Evolutionary conservation across 1,140 invertebrate species (phyloP), one percentile per base, ranked within the genome.

Genomic region (Trachelipus rathkii): DNA sequence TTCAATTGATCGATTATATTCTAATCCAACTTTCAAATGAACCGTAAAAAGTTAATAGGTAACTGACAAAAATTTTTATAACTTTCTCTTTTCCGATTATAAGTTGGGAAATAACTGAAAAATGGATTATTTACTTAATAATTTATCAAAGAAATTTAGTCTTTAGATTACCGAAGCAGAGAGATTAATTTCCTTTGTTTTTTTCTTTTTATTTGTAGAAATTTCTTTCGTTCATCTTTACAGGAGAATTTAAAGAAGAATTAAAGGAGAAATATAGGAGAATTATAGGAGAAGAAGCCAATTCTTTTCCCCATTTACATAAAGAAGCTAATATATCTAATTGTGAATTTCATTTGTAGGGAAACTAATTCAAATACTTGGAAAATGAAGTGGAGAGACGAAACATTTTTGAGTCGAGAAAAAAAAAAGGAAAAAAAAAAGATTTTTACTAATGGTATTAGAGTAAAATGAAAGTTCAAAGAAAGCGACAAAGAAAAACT

Each of bases 381-480:
- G 77, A 78, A n/a, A 78, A 78, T 74, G 72, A 78, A 78, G 77
- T 78, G 77, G 74, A 74, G 74, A 78, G 74, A 78, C 74, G 53
- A 33, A 60, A 19, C 11, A 15, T 60, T 60, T 19, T 60, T 60
- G 19, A 60, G 50, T n/a, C 1, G 19, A 60, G 19, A 19, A 8
- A 60, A 8, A 15, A 8, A 60, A 6, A 33, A 6, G 6, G 33
- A 33, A 33, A 33, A 33, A 33, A 33, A 33, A 19, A 60, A 60
- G 50, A 60, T 50, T 50, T 50, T 50, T 10, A 50, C 9, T 50
- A 50, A 60, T 60, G 50, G 11, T 19, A 60, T 60, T 60, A 60
- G 50, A 19, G 11, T 60, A 19, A 60, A 60, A 60, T 60, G 50
- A 60, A 60, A 60, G 50, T 60, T 60, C 50, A 60, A 60, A 60